phyloP scores from a whole-genome alignment of 2,797 vertebrate species.

The Rhabdomys pumilio region DNA sequence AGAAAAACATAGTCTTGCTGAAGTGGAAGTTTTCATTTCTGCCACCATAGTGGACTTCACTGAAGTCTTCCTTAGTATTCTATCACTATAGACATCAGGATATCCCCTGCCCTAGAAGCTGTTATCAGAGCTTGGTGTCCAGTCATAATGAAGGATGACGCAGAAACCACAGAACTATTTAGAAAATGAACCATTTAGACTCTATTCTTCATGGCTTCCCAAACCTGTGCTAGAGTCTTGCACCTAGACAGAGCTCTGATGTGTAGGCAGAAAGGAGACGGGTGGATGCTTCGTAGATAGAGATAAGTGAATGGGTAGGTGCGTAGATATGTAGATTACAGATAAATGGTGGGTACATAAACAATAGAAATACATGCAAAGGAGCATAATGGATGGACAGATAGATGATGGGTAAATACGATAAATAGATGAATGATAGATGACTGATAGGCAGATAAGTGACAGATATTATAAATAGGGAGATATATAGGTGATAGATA shows the following conservation, averaged over 20 bases:
- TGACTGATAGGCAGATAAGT: background rate
- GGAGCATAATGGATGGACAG: background rate
- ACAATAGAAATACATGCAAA: background rate
- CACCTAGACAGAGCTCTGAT: background rate
- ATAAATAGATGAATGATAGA: background rate
- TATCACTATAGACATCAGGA: background rate
- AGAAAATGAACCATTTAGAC: background rate
- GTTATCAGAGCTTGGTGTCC: background rate
- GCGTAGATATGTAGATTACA: background rate
- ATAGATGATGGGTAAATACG: background rate
- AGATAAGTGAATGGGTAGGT: background rate
- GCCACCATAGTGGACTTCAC: rapidly evolving
- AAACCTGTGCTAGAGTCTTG: background rate
- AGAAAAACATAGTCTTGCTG: too few relatives aligned
- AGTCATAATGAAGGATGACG: background rate
- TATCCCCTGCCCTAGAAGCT: background rate
- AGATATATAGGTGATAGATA: background rate
- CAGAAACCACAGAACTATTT: background rate
- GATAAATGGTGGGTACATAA: background rate
- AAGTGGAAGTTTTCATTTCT: too few relatives aligned
- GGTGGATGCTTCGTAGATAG: background rate
- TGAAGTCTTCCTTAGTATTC: background rate
- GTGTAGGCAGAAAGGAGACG: background rate
- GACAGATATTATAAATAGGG: background rate
- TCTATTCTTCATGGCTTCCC: too few relatives aligned